These are phyloP conservation scores for Graptemys geographica DNA, from an alignment of 2,797 vertebrate genomes.

Conservation along the genomic window DNA sequence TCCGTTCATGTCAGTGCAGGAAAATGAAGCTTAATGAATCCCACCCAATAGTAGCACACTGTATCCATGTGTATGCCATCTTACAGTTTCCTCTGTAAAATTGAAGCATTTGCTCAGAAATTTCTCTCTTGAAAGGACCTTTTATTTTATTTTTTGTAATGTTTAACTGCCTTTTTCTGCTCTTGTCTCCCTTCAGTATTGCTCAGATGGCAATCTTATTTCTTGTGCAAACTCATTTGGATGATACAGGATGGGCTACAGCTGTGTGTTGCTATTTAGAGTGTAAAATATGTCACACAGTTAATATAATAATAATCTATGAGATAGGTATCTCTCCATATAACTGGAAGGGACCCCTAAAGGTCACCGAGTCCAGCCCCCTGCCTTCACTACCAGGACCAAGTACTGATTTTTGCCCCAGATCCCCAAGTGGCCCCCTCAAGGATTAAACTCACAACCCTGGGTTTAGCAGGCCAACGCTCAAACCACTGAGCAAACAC, in stretches of 20 bases:
- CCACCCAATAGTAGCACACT: slow-evolving; percentile 47
- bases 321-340: too few relatives aligned
- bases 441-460: too few relatives aligned
- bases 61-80: slow-evolving; percentile 63
- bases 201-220: slow-evolving; percentile 68
- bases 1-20: slow-evolving; percentile 47
- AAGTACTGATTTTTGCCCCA: too few relatives aligned
- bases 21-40: slow-evolving; percentile 67
- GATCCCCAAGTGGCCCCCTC: too few relatives aligned
- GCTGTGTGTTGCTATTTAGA: slow-evolving; percentile 47
- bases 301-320: neutral
- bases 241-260: slow-evolving; percentile 68
- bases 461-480: too few relatives aligned
- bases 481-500: slow-evolving; percentile 36
- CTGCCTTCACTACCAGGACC: too few relatives aligned
- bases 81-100: slow-evolving; percentile 63
- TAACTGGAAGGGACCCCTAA: too few relatives aligned
- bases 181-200: slow-evolving; percentile 68
- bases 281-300: slow-evolving; percentile 59
- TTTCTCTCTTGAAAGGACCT: slow-evolving; percentile 71
- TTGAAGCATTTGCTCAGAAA: slow-evolving; percentile 68
- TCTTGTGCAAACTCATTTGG: slow-evolving; percentile 71
- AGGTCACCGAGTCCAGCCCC: too few relatives aligned
- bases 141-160: slow-evolving; percentile 62
- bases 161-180: slow-evolving; percentile 71